A percentile compares a stretch with the other conserved stretches of the same genome.
Evolutionary conservation across 2,888 invertebrate genomes (phyloP).

Genomic region (Chymomyza caudatula): DNA sequence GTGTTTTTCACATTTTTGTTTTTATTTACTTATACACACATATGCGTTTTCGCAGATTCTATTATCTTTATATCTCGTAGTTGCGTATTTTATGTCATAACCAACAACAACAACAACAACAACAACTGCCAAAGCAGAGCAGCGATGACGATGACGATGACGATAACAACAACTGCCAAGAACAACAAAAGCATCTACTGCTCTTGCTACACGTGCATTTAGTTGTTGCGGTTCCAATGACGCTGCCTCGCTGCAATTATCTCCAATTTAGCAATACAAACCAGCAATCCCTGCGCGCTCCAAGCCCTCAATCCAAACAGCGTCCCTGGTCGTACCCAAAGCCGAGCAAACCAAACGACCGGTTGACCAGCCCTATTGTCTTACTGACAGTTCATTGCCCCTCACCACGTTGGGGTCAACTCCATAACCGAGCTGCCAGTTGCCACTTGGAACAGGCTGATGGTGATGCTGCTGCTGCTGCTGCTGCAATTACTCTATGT

Average conservation of each 20-base stretch:
- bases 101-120: constrained; percentile 26
- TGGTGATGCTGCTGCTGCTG: constrained; percentile 23
- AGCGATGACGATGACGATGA: background rate
- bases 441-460: constrained; percentile 12
- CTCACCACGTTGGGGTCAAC: constrained; percentile 38
- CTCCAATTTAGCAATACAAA: constrained; percentile 70
- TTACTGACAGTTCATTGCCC: constrained; percentile 63
- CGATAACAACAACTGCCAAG: constrained; percentile 49
- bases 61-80: constrained; percentile 18
- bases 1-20: constrained; percentile 47
- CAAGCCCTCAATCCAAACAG: background rate
- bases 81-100: constrained; percentile 56
- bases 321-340: background rate
- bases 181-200: constrained; percentile 51
- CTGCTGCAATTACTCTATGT: constrained; percentile 69
- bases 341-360: background rate
- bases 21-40: constrained; percentile 2
- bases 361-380: constrained; percentile 53
- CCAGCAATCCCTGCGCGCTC: background rate
- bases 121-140: constrained; percentile 1
- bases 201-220: constrained; percentile 8
- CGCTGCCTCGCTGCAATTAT: constrained; percentile 60
- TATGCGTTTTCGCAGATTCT: constrained; percentile 44
- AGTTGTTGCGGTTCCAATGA: background rate
- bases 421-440: background rate